Evolutionary conservation across 2,888 invertebrate species (phyloP).

Genomic region (Leucophenga maculata): DNA sequence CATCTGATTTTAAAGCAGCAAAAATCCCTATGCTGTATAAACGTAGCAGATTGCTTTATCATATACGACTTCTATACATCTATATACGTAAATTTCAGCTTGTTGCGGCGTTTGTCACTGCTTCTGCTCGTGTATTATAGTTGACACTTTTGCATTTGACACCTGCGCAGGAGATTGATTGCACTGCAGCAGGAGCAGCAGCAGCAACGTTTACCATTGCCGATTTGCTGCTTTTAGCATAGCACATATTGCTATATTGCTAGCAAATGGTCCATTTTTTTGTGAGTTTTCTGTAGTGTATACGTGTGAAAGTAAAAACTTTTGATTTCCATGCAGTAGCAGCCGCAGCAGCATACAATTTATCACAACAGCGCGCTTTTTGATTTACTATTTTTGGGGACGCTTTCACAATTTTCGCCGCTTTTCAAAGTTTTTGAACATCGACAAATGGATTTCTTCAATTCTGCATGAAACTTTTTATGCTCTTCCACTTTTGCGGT

Average conservation of each 20-base stretch:
- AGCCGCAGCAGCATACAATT: conserved; percentile 12
- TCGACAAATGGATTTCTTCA: conserved; percentile 60
- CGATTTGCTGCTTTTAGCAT: too few relatives aligned
- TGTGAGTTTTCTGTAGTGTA: background rate
- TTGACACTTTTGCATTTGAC: conserved; percentile 44
- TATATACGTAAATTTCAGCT: conserved; percentile 36
- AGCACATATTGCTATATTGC: background rate
- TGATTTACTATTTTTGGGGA: background rate
- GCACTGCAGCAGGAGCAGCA: conserved; percentile 33
- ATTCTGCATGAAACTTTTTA: conserved; percentile 47
- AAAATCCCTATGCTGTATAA: too few relatives aligned
- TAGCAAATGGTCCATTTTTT: too few relatives aligned
- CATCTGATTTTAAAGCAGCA: too few relatives aligned
- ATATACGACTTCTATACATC: too few relatives aligned
- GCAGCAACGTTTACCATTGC: background rate
- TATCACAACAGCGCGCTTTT: conserved; percentile 9
- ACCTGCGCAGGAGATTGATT: conserved; percentile 53
- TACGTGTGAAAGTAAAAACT: conserved; percentile 10
- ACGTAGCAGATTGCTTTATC: too few relatives aligned
- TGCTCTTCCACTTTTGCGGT: conserved; percentile 36
- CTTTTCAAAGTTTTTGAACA: background rate
- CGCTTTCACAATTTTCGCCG: background rate
- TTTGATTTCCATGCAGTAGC: conserved; percentile 22
- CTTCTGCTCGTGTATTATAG: conserved; percentile 26
- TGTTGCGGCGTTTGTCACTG: too few relatives aligned